phyloP scores from a whole-genome alignment of 64 coral and sea anemone genomes.

The Pocillopora damicornis region DNA sequence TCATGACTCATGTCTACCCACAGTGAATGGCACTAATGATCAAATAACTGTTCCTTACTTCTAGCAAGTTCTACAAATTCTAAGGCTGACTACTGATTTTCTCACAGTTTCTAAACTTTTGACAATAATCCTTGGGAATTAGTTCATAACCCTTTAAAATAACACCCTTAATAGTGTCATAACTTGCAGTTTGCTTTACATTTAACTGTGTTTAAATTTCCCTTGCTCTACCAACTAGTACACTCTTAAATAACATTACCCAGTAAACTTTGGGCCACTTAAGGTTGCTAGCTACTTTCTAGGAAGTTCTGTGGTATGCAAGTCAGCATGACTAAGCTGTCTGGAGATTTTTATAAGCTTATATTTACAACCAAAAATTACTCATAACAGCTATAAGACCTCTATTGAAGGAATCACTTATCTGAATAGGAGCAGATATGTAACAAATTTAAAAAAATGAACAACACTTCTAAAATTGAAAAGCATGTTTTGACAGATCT shows the following conservation, averaged over 20 bases:
- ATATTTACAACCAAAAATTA: no score
- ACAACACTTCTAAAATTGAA: no score
- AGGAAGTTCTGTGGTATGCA: background rate
- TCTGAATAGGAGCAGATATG: no score
- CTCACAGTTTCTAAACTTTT: conserved; percentile 40
- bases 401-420: no score
- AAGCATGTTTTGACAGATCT: no score
- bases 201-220: conserved; percentile 46
- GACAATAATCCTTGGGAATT: conserved; percentile 57
- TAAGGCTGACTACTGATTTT: conserved; percentile 36
- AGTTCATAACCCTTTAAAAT: conserved; percentile 63
- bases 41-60: conserved; percentile 42
- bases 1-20: conserved; percentile 30
- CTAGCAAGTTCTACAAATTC: conserved; percentile 38
- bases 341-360: no score
- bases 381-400: no score
- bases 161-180: conserved; percentile 53
- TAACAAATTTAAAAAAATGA: no score
- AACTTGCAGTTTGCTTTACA: conserved; percentile 43
- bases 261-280: conserved; percentile 49
- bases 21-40: conserved; percentile 44
- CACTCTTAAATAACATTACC: conserved; percentile 44
- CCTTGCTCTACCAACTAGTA: conserved; percentile 38
- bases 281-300: background rate
- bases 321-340: no score